Conservation (phyloP, 2,888 invertebrate species). For the Cerastoderma edule region DNA sequence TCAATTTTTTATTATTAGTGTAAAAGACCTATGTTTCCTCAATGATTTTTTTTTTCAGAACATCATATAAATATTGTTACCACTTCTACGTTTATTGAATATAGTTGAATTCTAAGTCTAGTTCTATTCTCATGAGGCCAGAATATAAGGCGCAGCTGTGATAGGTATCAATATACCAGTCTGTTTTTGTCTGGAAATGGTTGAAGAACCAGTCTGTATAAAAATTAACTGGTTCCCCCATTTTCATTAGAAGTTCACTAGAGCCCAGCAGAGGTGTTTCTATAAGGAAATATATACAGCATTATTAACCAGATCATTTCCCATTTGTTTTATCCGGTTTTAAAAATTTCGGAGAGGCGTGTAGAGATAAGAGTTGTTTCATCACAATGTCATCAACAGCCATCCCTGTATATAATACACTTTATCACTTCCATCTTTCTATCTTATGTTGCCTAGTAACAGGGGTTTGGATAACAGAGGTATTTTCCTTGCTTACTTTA, state of each 20-base stretch:
- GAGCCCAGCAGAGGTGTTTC: not conserved
- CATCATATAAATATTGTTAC: too few species aligned
- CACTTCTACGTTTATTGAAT: too few species aligned
- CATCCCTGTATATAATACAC: conserved; percentile 14
- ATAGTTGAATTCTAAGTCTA: not conserved
- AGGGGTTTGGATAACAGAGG: too few species aligned
- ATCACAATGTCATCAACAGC: not conserved
- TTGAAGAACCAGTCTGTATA: not conserved
- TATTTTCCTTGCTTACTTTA: too few species aligned
- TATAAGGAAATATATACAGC: conserved; percentile 2
- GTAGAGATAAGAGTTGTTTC: not conserved
- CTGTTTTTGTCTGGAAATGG: not conserved
- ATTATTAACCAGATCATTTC: conserved; percentile 7
- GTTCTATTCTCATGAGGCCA: conserved; percentile 7
- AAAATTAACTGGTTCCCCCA: conserved; percentile 4
- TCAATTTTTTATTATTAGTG: too few species aligned
- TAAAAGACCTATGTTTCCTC: too few species aligned
- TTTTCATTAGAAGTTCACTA: conserved; percentile 1
- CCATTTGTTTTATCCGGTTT: not conserved
- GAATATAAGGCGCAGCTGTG: conserved; percentile 19
- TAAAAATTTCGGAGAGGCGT: not conserved
- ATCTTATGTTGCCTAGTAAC: too few species aligned
- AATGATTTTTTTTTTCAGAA: too few species aligned
- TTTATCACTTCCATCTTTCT: too few species aligned
- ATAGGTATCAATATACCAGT: conserved; percentile 19